phyloP scores from a whole-genome alignment of 2,113 vertebrate species.

The Anser cygnoides region DNA sequence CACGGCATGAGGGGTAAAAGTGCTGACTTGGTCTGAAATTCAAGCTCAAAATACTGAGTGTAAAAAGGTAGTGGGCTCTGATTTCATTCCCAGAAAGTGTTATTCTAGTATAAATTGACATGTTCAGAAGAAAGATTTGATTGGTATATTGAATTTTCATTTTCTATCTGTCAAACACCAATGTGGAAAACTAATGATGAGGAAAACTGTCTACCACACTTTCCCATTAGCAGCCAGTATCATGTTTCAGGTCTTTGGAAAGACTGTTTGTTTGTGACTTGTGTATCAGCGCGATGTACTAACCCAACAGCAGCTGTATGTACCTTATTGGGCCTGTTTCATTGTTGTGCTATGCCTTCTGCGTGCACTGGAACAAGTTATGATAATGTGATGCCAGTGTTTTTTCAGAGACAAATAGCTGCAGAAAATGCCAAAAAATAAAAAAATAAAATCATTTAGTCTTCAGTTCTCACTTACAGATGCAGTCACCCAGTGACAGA shows the following conservation, averaged over 20 bases:
- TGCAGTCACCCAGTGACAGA: neutral
- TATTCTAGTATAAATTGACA: neutral
- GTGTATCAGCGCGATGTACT: neutral
- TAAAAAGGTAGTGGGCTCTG: neutral
- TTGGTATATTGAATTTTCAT: neutral
- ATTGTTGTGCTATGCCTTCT: neutral
- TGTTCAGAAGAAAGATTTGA: neutral
- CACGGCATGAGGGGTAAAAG: neutral
- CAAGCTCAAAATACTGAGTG: neutral
- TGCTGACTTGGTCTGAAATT: neutral
- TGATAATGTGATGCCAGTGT: neutral
- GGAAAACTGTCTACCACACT: neutral
- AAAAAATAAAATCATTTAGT: neutral
- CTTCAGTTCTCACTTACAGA: neutral
- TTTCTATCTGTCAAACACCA: neutral
- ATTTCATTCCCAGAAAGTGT: neutral
- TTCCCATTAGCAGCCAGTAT: neutral
- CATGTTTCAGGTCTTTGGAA: neutral
- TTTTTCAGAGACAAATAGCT: neutral
- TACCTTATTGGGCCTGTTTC: neutral
- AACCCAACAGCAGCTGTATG: neutral
- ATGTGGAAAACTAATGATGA: neutral
- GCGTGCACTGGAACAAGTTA: neutral
- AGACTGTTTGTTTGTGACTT: neutral
- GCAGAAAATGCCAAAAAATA: neutral